Evolutionary conservation across 1,140 invertebrate genomes (phyloP).

Genomic region (Mya arenaria): DNA sequence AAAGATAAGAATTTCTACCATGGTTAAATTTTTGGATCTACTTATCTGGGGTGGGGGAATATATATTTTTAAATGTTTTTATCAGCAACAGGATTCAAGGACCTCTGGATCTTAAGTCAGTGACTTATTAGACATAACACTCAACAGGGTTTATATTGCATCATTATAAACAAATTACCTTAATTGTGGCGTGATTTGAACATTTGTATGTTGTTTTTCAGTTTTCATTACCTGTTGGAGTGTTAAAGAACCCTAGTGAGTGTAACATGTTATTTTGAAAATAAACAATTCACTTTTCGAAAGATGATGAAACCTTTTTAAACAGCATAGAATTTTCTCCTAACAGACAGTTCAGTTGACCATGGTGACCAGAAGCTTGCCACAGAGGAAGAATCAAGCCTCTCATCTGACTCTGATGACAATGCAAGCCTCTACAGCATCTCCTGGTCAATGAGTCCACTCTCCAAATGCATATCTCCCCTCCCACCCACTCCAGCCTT

Average conservation of each 20-base stretch:
- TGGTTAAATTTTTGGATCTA: no score
- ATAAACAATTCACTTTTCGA: not conserved
- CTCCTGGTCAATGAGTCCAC: conserved; percentile 37
- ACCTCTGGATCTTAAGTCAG: no score
- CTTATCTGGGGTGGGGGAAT: no score
- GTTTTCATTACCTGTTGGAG: not conserved
- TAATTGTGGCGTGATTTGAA: no score
- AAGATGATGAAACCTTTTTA: not conserved
- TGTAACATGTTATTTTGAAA: not conserved
- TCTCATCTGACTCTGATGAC: conserved; percentile 12
- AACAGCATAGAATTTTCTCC: not conserved
- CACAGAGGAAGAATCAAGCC: not conserved
- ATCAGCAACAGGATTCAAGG: no score
- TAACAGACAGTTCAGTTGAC: not conserved
- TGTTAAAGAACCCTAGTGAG: not conserved
- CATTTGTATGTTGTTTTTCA: not conserved
- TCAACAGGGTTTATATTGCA: no score
- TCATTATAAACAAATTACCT: no score
- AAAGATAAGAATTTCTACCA: no score
- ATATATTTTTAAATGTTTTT: no score
- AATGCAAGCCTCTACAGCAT: conserved; percentile 32
- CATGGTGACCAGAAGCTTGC: conserved; percentile 13
- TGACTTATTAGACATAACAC: no score
- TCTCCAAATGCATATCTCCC: conserved; percentile 33
- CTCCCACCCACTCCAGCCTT: conserved; percentile 42